phyloP scores from a whole-genome alignment of 2,888 invertebrate species.

The Zelleria hepariella region DNA sequence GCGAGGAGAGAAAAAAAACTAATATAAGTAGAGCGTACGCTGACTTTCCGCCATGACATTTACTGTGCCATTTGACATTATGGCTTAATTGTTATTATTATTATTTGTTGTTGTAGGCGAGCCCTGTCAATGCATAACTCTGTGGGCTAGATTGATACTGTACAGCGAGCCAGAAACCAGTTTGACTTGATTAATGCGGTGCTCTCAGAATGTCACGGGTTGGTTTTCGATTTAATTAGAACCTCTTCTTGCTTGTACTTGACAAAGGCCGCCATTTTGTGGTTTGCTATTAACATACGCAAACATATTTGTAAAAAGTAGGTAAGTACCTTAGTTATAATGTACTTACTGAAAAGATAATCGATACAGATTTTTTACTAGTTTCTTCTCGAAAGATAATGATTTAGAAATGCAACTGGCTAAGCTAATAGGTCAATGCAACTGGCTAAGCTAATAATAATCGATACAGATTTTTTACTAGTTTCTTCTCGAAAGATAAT shows the following conservation, averaged over 20 bases:
- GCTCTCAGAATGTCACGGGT: conserved; percentile 43
- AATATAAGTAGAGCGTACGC: background rate
- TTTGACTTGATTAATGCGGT: conserved; percentile 45
- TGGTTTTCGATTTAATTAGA: conserved; percentile 42
- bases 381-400: no score
- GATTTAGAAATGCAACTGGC: no score
- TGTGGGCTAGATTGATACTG: background rate
- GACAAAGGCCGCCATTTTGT: background rate
- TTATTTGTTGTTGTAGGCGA: conserved; percentile 47
- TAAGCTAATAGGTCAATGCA: no score
- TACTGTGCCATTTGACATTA: conserved; percentile 65
- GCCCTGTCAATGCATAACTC: conserved; percentile 40
- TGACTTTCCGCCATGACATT: conserved; percentile 35
- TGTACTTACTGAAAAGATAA: no score
- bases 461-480: no score
- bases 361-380: no score
- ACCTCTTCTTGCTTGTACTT: conserved; percentile 30
- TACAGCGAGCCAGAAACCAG: conserved; percentile 26
- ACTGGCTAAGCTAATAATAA: no score
- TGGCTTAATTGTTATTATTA: conserved; percentile 61
- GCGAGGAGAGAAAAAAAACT: background rate
- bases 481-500: no score
- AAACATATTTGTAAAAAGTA: no score
- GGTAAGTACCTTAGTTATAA: no score
- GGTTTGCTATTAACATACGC: background rate